phyloP scores from a whole-genome alignment of 2,888 invertebrate genomes.

The Drosophila multiciliata region DNA sequence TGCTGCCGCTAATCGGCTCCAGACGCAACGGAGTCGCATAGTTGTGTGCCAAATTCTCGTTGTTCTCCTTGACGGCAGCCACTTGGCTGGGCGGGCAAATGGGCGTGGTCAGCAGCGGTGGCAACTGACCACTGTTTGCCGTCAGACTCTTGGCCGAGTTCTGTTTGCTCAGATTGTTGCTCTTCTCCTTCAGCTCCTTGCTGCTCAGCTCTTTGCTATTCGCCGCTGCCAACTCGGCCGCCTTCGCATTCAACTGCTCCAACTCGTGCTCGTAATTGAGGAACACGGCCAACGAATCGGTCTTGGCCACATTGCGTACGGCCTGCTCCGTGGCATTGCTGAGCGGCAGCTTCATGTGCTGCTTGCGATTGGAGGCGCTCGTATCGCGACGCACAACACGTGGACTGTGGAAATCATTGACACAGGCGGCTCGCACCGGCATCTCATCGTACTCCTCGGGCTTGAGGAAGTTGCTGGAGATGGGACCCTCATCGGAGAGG shows the following conservation, averaged over 20 bases:
- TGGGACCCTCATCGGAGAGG: conserved; percentile 85
- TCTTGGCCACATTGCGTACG: conserved; percentile 78
- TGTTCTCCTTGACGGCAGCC: conserved; percentile 48
- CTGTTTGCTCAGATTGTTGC: conserved; percentile 84
- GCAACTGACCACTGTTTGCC: conserved; percentile 52
- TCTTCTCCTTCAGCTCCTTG: conserved; percentile 85
- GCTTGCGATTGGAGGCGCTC: conserved; percentile 81
- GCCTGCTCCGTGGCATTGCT: conserved; percentile 28
- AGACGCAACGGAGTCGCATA: conserved; percentile 58
- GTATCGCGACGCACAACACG: conserved; percentile 83
- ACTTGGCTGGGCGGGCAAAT: conserved; percentile 1
- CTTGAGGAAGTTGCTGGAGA: conserved; percentile 84
- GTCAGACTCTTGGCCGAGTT: conserved; percentile 82
- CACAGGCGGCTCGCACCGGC: conserved; percentile 84
- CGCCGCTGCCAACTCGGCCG: conserved; percentile 46
- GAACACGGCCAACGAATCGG: conserved; percentile 84
- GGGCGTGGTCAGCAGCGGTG: conserved; percentile 47
- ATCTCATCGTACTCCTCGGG: conserved; percentile 85
- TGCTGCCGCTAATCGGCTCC: conserved; percentile 55
- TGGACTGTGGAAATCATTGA: conserved; percentile 84
- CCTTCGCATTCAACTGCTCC: conserved; percentile 73
- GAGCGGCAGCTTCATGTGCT: conserved; percentile 68
- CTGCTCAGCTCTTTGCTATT: conserved; percentile 46
- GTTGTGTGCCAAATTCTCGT: conserved; percentile 47
- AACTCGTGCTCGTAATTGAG: conserved; percentile 84